A percentile compares a stretch with the other conserved stretches of the same genome.
phyloP scores from a whole-genome alignment of 2,888 invertebrate species.

The Mellilla xanthometata region DNA sequence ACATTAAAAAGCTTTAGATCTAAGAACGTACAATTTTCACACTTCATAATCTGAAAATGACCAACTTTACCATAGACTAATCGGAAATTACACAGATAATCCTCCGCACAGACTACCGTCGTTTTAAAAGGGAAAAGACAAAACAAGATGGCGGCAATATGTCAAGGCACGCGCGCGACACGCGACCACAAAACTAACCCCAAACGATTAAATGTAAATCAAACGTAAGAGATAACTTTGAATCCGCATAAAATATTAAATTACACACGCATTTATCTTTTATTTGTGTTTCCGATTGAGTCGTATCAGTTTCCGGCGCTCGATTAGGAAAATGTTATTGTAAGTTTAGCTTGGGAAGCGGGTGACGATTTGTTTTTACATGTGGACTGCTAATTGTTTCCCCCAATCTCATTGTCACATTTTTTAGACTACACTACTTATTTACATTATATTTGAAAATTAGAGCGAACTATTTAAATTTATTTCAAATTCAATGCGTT shows the following conservation, averaged over 20 bases:
- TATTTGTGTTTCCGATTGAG: constrained; percentile 78
- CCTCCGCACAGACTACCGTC: constrained; percentile 29
- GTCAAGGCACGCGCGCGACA: constrained; percentile 65
- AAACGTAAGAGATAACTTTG: constrained; percentile 63
- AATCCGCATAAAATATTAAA: constrained; percentile 69
- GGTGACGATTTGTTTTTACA: constrained; percentile 41
- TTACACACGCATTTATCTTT: constrained; percentile 67
- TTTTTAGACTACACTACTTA: no score
- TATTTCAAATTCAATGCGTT: no score
- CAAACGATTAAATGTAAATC: constrained; percentile 62
- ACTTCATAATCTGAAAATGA: constrained; percentile 25
- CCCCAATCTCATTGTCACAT: no score
- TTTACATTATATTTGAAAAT: no score
- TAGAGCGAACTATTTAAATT: no score
- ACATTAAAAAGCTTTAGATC: background rate
- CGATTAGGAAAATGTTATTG: constrained; percentile 60
- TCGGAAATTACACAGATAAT: constrained; percentile 58
- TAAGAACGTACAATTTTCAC: constrained; percentile 40
- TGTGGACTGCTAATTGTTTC: constrained; percentile 40
- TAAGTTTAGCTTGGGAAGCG: constrained; percentile 44
- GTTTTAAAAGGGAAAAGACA: constrained; percentile 33
- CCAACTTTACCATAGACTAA: constrained; percentile 37
- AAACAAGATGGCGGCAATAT: constrained; percentile 58
- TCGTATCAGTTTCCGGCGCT: constrained; percentile 61
- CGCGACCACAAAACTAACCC: constrained; percentile 50